Percentiles rank a stretch among this genome's conserved stretches.
phyloP scores from a whole-genome alignment of 2,888 invertebrate species.

The Mechanitis mazaeus region DNA sequence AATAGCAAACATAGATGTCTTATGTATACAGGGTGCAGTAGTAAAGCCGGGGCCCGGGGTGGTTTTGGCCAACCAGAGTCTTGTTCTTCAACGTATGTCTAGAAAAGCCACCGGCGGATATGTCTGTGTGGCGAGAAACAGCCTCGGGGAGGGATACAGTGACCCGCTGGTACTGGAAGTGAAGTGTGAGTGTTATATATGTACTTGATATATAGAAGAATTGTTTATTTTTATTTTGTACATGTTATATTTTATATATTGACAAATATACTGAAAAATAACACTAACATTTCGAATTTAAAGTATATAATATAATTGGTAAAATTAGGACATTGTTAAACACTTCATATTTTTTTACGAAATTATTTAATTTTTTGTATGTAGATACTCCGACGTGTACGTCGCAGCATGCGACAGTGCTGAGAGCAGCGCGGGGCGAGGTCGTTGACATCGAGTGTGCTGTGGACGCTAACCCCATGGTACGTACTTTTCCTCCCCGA shows the following conservation, averaged over 20 bases:
- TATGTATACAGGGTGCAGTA: constrained; percentile 79
- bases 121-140: constrained; percentile 86
- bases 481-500: constrained; percentile 32
- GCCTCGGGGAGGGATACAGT: constrained; percentile 86
- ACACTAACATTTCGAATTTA: too few species aligned
- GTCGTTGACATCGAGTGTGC: constrained; percentile 80
- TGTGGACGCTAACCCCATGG: constrained; percentile 85
- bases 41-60: constrained; percentile 86
- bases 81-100: constrained; percentile 86
- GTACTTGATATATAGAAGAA: too few species aligned
- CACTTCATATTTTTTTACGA: too few species aligned
- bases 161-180: constrained; percentile 84
- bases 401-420: constrained; percentile 76
- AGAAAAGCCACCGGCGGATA: constrained; percentile 79
- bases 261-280: too few species aligned
- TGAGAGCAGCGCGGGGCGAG: constrained; percentile 81
- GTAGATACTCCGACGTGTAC: constrained; percentile 82
- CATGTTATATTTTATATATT: too few species aligned
- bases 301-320: too few species aligned
- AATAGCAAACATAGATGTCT: background rate
- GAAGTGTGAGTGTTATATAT: constrained; percentile 79
- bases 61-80: constrained; percentile 87
- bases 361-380: constrained; percentile 7
- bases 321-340: too few species aligned
- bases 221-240: too few species aligned